A percentile compares a stretch with the other conserved stretches of the same genome.
These are phyloP conservation scores for Carollia perspicillata DNA, from an alignment of 2,113 vertebrate genomes.

Conservation along the genomic window DNA sequence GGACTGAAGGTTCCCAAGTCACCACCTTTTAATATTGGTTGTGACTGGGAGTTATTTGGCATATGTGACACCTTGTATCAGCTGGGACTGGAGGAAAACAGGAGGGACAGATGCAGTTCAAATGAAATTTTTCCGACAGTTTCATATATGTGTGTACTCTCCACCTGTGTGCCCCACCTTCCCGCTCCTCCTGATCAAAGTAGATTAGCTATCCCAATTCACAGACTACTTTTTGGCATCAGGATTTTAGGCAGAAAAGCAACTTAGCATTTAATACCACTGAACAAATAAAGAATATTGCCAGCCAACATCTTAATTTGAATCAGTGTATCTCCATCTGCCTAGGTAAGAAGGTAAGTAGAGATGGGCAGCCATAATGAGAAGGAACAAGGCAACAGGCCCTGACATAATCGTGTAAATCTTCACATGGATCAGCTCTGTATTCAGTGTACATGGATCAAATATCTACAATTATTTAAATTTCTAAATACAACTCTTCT, in stretches of 20 bases:
- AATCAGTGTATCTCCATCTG: neutral
- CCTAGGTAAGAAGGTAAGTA: neutral
- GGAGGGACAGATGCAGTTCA: neutral
- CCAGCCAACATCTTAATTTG: neutral
- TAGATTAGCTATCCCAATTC: neutral
- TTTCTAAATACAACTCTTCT: neutral
- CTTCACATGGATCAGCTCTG: neutral
- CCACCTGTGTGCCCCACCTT: neutral
- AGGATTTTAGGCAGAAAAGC: neutral
- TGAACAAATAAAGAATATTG: neutral
- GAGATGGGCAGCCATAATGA: neutral
- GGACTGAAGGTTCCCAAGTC: neutral
- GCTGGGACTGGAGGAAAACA: neutral
- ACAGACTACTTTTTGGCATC: neutral
- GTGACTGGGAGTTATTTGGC: constrained; percentile 25
- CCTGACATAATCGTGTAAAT: neutral
- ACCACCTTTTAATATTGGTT: constrained; percentile 28
- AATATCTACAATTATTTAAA: neutral
- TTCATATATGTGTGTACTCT: neutral
- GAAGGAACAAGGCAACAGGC: neutral
- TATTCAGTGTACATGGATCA: neutral
- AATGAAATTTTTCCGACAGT: neutral
- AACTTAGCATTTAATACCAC: neutral
- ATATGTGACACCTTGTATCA: neutral
- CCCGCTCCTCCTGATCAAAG: neutral